phyloP scores from a whole-genome alignment of 2,113 vertebrate species.

The Serinus canaria region DNA sequence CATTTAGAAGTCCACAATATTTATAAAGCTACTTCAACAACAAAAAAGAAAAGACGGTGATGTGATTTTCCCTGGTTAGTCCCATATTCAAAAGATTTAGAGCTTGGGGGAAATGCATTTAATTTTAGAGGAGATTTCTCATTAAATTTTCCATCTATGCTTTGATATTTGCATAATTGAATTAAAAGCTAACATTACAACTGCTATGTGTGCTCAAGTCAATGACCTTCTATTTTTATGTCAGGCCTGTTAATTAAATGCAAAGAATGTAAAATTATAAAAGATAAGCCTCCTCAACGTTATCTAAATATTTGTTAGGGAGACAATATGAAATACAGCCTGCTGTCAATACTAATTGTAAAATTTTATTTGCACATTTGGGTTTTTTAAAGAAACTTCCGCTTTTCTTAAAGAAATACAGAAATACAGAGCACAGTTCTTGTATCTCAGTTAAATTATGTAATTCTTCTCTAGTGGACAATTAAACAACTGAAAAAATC shows the following conservation, averaged over 20 bases:
- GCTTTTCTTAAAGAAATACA: not conserved
- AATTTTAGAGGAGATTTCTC: not conserved
- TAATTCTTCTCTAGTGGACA: not conserved
- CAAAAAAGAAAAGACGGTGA: not conserved
- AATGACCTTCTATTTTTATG: not conserved
- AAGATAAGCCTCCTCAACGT: not conserved
- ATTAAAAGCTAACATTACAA: not conserved
- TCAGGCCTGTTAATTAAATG: not conserved
- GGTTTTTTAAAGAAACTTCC: not conserved
- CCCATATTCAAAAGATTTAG: not conserved
- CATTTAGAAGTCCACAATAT: not conserved
- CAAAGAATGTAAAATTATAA: not conserved
- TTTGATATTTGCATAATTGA: not conserved
- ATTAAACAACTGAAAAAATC: not conserved
- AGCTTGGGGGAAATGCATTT: not conserved
- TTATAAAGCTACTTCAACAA: not conserved
- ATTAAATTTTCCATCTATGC: not conserved
- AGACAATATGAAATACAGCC: not conserved
- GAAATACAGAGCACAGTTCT: not conserved
- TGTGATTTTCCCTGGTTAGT: not conserved
- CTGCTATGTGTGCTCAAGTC: not conserved
- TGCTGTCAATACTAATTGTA: not conserved
- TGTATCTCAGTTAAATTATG: not conserved
- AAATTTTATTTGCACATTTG: not conserved
- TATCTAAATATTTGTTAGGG: not conserved